These are phyloP conservation scores for Staurois parvus DNA, from an alignment of 2,797 vertebrate species.

Conservation along the genomic window DNA sequence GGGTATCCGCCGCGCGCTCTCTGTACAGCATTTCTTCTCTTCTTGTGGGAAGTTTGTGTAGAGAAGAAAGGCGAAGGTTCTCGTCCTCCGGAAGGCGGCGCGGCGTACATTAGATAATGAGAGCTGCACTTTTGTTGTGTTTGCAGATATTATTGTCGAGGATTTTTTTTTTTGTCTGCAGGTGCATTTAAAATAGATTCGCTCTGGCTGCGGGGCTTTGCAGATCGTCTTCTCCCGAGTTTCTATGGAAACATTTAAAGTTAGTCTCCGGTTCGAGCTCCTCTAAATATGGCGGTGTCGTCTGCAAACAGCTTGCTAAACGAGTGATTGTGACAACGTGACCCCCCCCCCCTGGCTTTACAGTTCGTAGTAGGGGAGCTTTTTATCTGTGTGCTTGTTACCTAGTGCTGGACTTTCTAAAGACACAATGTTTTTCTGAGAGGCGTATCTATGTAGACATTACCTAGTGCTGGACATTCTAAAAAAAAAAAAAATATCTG, in stretches of 20 bases:
- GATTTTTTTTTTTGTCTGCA: conserved; percentile 48
- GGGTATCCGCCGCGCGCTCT: not conserved
- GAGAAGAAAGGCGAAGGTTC: not conserved
- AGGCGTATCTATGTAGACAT: too few species aligned
- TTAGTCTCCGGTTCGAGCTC: conserved; percentile 51
- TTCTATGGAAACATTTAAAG: conserved; percentile 62
- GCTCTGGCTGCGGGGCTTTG: not conserved
- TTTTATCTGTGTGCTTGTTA: not conserved
- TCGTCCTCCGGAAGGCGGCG: not conserved
- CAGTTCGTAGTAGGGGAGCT: not conserved
- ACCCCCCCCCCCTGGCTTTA: not conserved
- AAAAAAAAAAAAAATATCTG: too few species aligned
- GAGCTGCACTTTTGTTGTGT: conserved; percentile 6
- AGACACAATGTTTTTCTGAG: not conserved
- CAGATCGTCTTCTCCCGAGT: conserved; percentile 38
- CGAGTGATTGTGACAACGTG: conserved; percentile 19
- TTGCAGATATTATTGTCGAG: conserved; percentile 42
- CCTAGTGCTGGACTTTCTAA: not conserved
- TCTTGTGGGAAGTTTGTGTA: not conserved
- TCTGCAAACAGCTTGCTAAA: conserved; percentile 46
- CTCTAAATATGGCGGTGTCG: conserved; percentile 47
- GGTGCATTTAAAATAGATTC: conserved; percentile 40
- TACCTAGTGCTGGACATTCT: not conserved
- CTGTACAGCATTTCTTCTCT: not conserved
- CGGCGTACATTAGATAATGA: not conserved